phyloP scores from a whole-genome alignment of 2,797 vertebrate genomes.

The Anomalospiza imberbis region DNA sequence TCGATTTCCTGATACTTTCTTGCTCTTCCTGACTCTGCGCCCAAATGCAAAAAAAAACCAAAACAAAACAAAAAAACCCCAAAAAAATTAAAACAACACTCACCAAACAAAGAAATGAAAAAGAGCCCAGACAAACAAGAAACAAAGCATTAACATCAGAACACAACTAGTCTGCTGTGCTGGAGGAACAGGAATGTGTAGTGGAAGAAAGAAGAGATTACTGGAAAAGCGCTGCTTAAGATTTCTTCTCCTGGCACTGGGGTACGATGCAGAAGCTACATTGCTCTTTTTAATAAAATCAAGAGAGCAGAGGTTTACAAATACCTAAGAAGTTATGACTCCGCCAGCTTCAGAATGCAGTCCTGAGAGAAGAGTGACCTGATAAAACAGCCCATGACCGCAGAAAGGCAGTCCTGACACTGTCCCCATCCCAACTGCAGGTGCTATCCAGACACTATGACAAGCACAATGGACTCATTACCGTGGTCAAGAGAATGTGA shows the following conservation, averaged over 20 bases:
- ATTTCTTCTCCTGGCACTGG: neutral
- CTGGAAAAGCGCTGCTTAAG: neutral
- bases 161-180: neutral
- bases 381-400: neutral
- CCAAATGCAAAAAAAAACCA: neutral
- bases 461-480: neutral
- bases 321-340: neutral
- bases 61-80: rapidly evolving
- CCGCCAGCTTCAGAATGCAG: neutral
- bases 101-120: neutral
- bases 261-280: neutral
- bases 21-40: neutral
- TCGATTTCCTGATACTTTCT: neutral
- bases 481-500: neutral
- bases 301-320: neutral
- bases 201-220: neutral
- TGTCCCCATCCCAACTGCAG: neutral
- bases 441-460: neutral
- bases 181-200: neutral
- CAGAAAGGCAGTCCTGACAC: neutral
- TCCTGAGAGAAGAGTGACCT: neutral
- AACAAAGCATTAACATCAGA: neutral
- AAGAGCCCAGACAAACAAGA: no score
- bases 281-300: neutral
- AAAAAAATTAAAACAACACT: neutral